A percentile compares a stretch with the other conserved stretches of the same genome.
Conservation (phyloP, 2,113 vertebrate species). For the Brachionichthys hirsutus region DNA sequence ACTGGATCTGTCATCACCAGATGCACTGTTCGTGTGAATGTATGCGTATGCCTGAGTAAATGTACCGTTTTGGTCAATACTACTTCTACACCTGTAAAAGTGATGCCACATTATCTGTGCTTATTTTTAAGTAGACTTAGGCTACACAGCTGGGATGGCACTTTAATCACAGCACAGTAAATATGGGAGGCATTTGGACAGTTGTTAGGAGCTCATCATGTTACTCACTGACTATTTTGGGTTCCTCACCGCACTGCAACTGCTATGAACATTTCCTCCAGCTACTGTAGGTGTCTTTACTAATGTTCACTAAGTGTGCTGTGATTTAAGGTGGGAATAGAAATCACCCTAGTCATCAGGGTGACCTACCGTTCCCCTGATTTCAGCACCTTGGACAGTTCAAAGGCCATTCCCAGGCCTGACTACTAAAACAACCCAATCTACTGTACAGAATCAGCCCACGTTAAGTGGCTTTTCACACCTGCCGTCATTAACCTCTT, state of each 20-base stretch:
- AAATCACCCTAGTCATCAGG: conserved; percentile 30
- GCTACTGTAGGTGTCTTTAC: conserved; percentile 57
- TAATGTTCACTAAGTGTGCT: conserved; percentile 58
- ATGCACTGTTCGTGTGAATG: conserved; percentile 48
- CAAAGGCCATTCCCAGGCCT: conserved; percentile 16
- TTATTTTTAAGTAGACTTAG: conserved; percentile 28
- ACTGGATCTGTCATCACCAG: conserved; percentile 60
- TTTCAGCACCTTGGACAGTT: conserved; percentile 38
- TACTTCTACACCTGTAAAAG: background rate
- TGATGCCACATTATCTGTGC: conserved; percentile 7
- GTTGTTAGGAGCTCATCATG: conserved; percentile 55
- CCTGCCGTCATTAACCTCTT: conserved; percentile 30
- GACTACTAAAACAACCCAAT: conserved; percentile 18
- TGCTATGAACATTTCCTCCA: conserved; percentile 63
- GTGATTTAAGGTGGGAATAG: conserved; percentile 58
- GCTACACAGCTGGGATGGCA: conserved; percentile 20
- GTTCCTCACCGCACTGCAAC: conserved; percentile 46
- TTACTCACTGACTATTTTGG: conserved; percentile 60
- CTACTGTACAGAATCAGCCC: conserved; percentile 25
- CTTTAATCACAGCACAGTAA: conserved; percentile 35
- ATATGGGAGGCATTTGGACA: conserved; percentile 53
- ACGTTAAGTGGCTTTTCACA: conserved; percentile 21
- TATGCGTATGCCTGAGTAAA: conserved; percentile 7
- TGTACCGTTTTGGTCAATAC: conserved; percentile 5
- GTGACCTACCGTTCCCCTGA: conserved; percentile 8